Evolutionary conservation across 2,113 vertebrate species (phyloP).

Genomic region (Trochalopteron elliotii): DNA sequence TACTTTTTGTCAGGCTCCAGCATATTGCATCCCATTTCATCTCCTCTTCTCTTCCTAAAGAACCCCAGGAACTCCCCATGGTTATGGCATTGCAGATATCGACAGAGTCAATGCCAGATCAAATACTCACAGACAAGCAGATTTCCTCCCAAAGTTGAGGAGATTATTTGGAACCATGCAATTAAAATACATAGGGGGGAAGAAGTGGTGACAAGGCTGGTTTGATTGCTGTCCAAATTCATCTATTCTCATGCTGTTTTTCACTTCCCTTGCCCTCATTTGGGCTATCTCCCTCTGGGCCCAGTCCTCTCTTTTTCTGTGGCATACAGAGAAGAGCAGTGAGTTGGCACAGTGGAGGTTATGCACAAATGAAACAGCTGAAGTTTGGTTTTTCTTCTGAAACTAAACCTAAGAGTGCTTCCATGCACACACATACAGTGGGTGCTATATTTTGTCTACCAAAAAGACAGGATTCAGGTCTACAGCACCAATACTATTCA

Average conservation of each 20-base stretch:
- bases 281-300: not conserved
- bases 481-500: not conserved
- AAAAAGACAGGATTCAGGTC: not conserved
- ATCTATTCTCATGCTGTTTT: not conserved
- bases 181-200: not conserved
- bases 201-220: not conserved
- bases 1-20: not conserved
- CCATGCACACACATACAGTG: too few relatives aligned
- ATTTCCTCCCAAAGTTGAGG: not conserved
- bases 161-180: not conserved
- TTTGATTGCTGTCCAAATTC: not conserved
- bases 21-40: not conserved
- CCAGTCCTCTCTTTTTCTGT: not conserved
- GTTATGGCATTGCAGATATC: not conserved
- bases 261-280: not conserved
- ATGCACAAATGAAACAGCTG: not conserved
- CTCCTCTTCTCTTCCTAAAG: not conserved
- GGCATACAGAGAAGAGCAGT: not conserved
- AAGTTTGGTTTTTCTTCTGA: not conserved
- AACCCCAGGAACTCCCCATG: not conserved
- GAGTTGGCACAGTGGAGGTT: not conserved
- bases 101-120: not conserved
- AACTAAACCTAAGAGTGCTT: not conserved
- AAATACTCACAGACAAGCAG: not conserved
- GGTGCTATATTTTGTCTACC: not conserved